Base-by-base conservation (phyloP, 1,140 invertebrate species). In the Drosophila guanche region DNA sequence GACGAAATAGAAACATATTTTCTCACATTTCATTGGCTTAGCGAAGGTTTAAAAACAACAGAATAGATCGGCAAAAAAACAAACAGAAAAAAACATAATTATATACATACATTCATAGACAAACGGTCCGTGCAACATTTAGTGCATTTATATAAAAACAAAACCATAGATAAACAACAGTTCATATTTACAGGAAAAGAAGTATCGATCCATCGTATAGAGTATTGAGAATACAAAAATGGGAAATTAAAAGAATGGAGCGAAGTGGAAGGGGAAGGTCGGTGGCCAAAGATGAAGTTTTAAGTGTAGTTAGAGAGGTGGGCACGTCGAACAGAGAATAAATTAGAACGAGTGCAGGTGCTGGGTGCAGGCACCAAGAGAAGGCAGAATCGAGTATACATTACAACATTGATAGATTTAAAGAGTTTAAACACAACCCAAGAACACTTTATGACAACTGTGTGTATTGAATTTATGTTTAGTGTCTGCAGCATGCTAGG, bases 81-180 rank as follows among this genome's bases (percentile, higher is more conserved):
- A 41, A 62, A 45, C 62, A 53, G 0, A 56, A 20, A 20, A 1
- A 46, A 57, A 48, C 40, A 23, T 16, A 37, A 53, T n/a, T n/a
- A 37, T 60, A 60, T 43, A 46, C 47, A 52, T 20, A 20, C 16
- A 20, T 66, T n/a, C 56, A 62, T 43, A 62, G 42, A 29, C 57
- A 85, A 59, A 73, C 68, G 84, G 81, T 85, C 81, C 81, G 83
- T 88, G 83, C 81, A 85, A 85, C 81, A 81, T 85, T 86, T 85
- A 85, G 81, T 88, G 81, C 85, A 85, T 85, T 85, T 88, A 86
- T 71, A 78, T 63, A 53, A 55, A 41, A 54, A 43, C 41, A 27
- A 59, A 69, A 73, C 55, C 57, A 69, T 72, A 69, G 33, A 37
- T 37, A 37, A 12, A 37, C 10, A 66, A 61, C 72, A 77, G 63